Percentiles rank a stretch among this genome's conserved stretches.
Conservation (phyloP, 1,140 invertebrate species). For the Lepidurus arcticus region DNA sequence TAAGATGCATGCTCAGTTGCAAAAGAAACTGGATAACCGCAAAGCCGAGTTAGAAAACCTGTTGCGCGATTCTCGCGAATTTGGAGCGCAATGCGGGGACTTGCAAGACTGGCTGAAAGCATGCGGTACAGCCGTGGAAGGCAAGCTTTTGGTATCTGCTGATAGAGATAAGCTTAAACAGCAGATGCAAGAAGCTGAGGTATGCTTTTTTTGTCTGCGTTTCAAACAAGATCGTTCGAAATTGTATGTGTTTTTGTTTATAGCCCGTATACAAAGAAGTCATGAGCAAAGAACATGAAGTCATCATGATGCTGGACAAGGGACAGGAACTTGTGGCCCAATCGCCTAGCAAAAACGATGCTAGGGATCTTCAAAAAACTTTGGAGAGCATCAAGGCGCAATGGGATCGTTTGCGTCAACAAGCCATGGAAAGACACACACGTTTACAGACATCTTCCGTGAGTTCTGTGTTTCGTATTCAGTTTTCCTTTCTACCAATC, state of each 20-base stretch:
- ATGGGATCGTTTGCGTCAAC: constrained; percentile 83
- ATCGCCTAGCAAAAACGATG: constrained; percentile 46
- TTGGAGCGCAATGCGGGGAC: constrained; percentile 75
- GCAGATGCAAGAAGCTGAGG: constrained; percentile 79
- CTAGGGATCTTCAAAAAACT: constrained; percentile 56
- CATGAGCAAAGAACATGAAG: constrained; percentile 82
- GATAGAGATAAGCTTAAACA: constrained; percentile 73
- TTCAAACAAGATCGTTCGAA: not conserved
- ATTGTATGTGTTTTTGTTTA: constrained; percentile 34
- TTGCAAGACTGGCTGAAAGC: constrained; percentile 82
- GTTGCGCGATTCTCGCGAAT: constrained; percentile 71
- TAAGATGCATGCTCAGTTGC: constrained; percentile 75
- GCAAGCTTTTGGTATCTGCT: constrained; percentile 75
- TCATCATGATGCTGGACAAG: constrained; percentile 89
- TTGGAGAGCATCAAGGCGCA: constrained; percentile 78
- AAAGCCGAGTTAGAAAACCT: constrained; percentile 86
- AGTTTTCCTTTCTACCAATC: not conserved
- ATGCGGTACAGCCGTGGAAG: constrained; percentile 60
- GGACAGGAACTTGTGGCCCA: constrained; percentile 67
- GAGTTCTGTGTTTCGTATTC: constrained; percentile 45
- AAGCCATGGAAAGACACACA: constrained; percentile 74
- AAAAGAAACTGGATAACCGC: constrained; percentile 79
- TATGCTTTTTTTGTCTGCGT: constrained; percentile 36
- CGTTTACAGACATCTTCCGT: constrained; percentile 67
- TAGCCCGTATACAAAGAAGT: constrained; percentile 78